Conservation (phyloP, 2,888 invertebrate genomes). For the Anthrax anthrax region DNA sequence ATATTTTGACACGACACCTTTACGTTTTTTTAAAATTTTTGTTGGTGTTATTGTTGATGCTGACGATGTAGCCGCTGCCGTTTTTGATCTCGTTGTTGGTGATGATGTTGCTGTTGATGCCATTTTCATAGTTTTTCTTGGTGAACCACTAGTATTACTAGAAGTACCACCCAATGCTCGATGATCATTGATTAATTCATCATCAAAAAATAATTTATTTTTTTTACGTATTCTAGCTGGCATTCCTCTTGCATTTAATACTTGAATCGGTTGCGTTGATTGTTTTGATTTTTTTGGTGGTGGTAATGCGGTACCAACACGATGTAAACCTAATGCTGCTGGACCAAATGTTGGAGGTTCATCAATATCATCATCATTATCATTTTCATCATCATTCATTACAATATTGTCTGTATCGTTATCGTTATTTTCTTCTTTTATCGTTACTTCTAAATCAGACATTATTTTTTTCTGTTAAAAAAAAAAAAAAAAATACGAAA, state of each 20-base stretch:
- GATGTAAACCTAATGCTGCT: conserved; percentile 64
- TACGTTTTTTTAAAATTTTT: conserved; percentile 35
- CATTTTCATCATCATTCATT: too few species aligned
- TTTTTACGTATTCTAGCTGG: conserved; percentile 81
- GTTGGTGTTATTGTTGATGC: conserved; percentile 41
- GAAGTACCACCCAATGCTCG: conserved; percentile 49
- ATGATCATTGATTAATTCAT: conserved; percentile 69
- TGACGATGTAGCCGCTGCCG: conserved; percentile 33
- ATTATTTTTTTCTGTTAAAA: too few species aligned
- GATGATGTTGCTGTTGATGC: conserved; percentile 36
- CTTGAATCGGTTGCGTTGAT: conserved; percentile 57
- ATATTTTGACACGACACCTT: conserved; percentile 32
- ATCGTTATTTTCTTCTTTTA: too few species aligned
- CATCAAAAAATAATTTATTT: conserved; percentile 78
- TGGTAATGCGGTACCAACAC: conserved; percentile 63
- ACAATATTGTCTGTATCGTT: too few species aligned
- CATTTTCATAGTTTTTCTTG: conserved; percentile 33
- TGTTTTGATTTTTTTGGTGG: conserved; percentile 52
- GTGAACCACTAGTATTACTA: too few species aligned
- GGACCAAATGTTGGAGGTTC: conserved; percentile 60
- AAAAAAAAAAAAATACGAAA: too few species aligned
- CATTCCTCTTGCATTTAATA: conserved; percentile 75
- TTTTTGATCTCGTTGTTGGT: conserved; percentile 36
- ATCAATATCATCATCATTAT: conserved; percentile 46
- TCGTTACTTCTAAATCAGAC: too few species aligned